phyloP scores from a whole-genome alignment of 2,888 invertebrate genomes.

The Pyrrhia umbra region DNA sequence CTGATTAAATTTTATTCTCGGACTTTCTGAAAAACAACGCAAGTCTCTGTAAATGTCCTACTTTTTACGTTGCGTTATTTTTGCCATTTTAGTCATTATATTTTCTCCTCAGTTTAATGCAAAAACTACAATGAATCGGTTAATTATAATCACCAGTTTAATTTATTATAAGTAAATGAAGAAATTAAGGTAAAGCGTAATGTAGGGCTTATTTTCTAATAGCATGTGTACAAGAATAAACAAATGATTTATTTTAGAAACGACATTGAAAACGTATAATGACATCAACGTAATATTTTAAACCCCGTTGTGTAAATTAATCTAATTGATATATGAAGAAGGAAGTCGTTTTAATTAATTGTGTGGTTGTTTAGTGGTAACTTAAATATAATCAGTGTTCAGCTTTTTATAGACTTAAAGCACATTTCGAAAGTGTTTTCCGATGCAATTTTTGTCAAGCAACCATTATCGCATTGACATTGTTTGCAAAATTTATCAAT shows the following conservation, averaged over 20 bases:
- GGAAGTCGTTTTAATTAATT: slow-evolving; percentile 15
- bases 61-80: neutral
- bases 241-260: slow-evolving; percentile 6
- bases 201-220: neutral
- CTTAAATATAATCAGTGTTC: neutral
- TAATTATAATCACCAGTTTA: neutral
- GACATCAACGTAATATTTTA: slow-evolving; percentile 1
- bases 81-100: too few relatives aligned
- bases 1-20: neutral
- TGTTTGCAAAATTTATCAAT: neutral
- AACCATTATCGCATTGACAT: neutral
- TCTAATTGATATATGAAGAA: neutral
- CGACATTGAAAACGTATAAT: neutral
- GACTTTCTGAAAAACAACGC: neutral
- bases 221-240: neutral
- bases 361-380: slow-evolving; percentile 2
- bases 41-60: neutral
- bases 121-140: slow-evolving; percentile 16
- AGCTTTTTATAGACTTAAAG: neutral
- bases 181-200: slow-evolving; percentile 11
- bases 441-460: neutral
- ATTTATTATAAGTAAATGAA: neutral
- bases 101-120: too few relatives aligned
- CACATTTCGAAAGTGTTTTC: neutral
- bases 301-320: neutral